phyloP scores from a whole-genome alignment of 2,113 vertebrate species.

The Dasypus novemcinctus region DNA sequence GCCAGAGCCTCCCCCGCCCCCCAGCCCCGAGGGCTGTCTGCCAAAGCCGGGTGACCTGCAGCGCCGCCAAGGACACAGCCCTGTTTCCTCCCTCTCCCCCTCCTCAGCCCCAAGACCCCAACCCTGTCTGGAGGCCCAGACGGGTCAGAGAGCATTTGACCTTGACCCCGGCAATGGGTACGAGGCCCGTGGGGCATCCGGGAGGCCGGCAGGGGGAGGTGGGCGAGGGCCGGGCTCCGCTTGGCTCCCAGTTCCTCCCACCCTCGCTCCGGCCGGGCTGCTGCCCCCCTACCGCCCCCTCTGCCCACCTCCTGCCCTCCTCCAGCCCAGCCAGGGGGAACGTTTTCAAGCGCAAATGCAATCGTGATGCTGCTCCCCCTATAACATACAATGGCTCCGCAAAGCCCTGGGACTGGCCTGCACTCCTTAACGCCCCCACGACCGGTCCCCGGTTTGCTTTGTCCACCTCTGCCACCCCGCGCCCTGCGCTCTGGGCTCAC shows the following conservation, averaged over 20 bases:
- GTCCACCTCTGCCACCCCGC: fast-evolving
- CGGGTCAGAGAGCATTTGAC: neutral
- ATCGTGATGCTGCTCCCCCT: too few relatives aligned
- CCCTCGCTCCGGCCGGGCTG: neutral
- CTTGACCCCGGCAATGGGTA: neutral
- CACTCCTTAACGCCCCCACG: too few relatives aligned
- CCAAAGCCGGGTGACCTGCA: neutral
- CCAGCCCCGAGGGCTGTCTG: neutral
- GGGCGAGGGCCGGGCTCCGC: neutral
- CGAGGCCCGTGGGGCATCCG: neutral
- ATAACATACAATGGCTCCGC: neutral
- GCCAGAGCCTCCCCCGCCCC: neutral
- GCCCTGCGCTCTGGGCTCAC: fast-evolving
- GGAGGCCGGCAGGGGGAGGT: neutral
- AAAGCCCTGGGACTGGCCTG: too few relatives aligned
- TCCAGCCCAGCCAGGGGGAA: neutral
- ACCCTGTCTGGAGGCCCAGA: neutral
- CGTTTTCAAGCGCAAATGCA: neutral
- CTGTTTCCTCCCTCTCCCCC: neutral
- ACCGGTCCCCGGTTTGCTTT: neutral
- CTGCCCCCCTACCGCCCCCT: neutral
- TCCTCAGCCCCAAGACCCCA: neutral
- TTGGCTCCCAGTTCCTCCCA: neutral
- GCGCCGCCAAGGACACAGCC: neutral
- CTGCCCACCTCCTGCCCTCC: too few relatives aligned